Evolutionary conservation across 2,113 vertebrate genomes (phyloP), one percentile per base, ranked within the genome.

Genomic region (Microcebus lehilahytsara): DNA sequence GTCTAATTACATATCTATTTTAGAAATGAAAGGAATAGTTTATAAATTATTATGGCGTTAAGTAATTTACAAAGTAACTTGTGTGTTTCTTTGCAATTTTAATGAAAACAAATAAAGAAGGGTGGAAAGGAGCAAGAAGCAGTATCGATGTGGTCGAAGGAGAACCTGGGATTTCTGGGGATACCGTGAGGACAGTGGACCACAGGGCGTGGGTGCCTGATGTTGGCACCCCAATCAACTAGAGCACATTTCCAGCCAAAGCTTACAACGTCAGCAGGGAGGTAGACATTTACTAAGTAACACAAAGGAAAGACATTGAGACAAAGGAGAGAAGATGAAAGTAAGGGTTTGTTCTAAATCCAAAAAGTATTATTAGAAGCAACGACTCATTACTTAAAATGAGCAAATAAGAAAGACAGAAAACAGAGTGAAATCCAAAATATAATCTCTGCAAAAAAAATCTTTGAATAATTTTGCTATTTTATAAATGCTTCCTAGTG

Each of bases 371-470:
- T 32, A 30, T 89, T 89, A 77, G 13, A 83, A 6, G 11, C 3
- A 89, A 53, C 0, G 56, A 19, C 5, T 89, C 40, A 78, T 71
- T 58, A 46, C 34, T 92, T 53, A 91, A 91, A 83, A 69, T 22
- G 42, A 5, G 2, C 19, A 78, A 72, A 4, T 49, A 91, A 95
- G 42, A 46, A 72, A 79, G 11, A 72, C 2, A 72, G 12, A 75
- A 93, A 56, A 85, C 2, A 13, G 58, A 25, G 2, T 51, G 1
- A 34, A 64, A 86, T 60, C 9, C 89, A 89, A 96, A 85, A 37
- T 30, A 75, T 2, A 81, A 93, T 32, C 8, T 16, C 42, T 51
- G 34, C 46, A 49, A 95, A 95, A 95, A 95, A 90, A 86, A 27
- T n/a, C 12, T 51, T 77, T 60, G 23, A 95, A 22, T 30, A 37